Evolutionary conservation across 2,113 vertebrate species (phyloP), one percentile per base, ranked within the genome.

Genomic region (Aldabrachelys gigantea): DNA sequence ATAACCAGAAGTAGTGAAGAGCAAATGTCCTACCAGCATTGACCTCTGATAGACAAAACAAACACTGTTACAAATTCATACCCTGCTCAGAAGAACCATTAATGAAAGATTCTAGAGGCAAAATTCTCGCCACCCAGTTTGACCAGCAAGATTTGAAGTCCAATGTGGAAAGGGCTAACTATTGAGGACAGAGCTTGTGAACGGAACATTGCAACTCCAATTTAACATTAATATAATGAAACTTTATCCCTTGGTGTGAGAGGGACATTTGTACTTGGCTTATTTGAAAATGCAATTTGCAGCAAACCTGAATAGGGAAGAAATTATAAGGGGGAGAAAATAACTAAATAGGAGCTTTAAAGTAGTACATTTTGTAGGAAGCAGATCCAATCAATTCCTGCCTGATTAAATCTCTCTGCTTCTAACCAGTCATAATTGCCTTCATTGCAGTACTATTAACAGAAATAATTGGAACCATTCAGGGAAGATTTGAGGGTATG

Each of bases 331-430:
- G 81, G 81, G 79, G 84, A 27, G 17, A 29, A 81, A 85, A 59
- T 80, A 13, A 3, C 24, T 35, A 85, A 57, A 8, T 22, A 79
- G 91, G 53, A 89, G 52, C 89, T 56, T 52, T 83, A 62, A 81
- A 95, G 90, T 89, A 88, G 82, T 86, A 35, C 62, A 35, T 86
- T 90, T 87, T 53, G 50, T 47, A 86, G 91, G 89, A 88, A 94
- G 72, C 44, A 19, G 5, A 16, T 50, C 89, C 52, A 84, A 10
- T 80, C 89, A 17, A 59, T 88, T 95, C 81, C 54, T 78, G 11
- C 82, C 80, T 92, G 90, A 88, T 92, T 95, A 82, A 95, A 82
- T 76, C 86, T 29, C 88, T 41, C 14, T 91, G 57, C 65, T 94
- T 91, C 44, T 31, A 86, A 10, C 27, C 79, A 80, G 49, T 82